A percentile compares a stretch with the other conserved stretches of the same genome.
phyloP scores from a whole-genome alignment of 2,797 vertebrate species.

The Manis javanica region DNA sequence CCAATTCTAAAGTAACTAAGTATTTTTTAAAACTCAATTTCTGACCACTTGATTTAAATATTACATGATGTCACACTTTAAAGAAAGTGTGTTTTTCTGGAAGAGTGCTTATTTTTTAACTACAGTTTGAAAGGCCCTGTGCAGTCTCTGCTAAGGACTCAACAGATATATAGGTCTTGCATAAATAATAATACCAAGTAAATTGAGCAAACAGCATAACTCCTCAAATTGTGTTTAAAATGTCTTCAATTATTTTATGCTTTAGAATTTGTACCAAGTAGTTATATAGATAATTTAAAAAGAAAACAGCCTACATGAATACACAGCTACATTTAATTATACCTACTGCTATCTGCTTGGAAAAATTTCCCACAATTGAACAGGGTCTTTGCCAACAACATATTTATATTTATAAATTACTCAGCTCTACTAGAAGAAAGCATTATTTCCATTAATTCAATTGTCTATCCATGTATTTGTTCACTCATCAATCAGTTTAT shows the following conservation, averaged over 20 bases:
- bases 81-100: not conserved
- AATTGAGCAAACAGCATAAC: not conserved
- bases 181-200: conserved; percentile 12
- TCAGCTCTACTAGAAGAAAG: not conserved
- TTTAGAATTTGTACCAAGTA: conserved; percentile 2
- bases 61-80: not conserved
- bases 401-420: not conserved
- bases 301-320: not conserved
- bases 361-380: not conserved
- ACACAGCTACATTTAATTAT: not conserved
- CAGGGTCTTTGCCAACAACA: not conserved
- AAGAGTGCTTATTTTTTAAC: not conserved
- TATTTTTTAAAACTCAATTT: conserved; percentile 32
- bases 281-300: not conserved
- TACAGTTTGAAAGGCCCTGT: not conserved
- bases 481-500: not conserved
- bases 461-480: not conserved
- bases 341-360: not conserved
- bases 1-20: not conserved
- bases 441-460: not conserved
- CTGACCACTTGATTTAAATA: conserved; percentile 41
- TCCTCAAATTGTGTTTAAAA: conserved; percentile 43
- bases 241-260: conserved; percentile 35
- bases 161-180: not conserved
- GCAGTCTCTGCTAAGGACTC: not conserved